phyloP scores from a whole-genome alignment of 2,888 invertebrate species.

The Bhutanitis thaidina region DNA sequence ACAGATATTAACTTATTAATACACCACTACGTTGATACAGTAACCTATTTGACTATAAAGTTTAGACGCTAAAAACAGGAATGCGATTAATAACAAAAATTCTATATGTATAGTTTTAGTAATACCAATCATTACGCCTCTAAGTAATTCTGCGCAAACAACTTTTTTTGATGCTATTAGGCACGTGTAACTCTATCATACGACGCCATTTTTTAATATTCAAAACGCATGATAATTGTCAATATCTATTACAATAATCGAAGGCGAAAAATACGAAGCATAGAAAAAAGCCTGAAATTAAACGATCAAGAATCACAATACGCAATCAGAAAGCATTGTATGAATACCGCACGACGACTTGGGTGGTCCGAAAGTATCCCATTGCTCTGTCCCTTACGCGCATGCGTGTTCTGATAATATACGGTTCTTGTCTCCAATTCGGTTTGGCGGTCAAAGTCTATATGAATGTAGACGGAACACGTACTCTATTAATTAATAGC shows the following conservation, averaged over 20 bases:
- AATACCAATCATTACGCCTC: too few relatives aligned
- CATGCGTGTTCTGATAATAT: slow-evolving; percentile 15
- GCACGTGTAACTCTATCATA: too few relatives aligned
- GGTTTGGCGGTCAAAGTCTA: slow-evolving; percentile 28
- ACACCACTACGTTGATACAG: too few relatives aligned
- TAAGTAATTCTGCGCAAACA: too few relatives aligned
- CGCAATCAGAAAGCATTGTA: slow-evolving; percentile 48
- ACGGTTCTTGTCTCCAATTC: slow-evolving; percentile 23
- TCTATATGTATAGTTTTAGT: too few relatives aligned
- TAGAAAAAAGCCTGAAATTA: slow-evolving; percentile 32
- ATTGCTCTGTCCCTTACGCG: slow-evolving; percentile 33
- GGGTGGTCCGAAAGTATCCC: slow-evolving; percentile 61
- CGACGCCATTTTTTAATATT: slow-evolving; percentile 10
- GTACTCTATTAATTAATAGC: slow-evolving; percentile 13
- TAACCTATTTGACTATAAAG: too few relatives aligned
- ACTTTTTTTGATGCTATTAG: too few relatives aligned
- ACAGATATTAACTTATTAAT: too few relatives aligned
- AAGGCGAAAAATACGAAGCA: slow-evolving; percentile 22
- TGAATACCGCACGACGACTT: slow-evolving; percentile 57
- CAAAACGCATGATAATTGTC: slow-evolving; percentile 18
- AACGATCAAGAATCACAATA: slow-evolving; percentile 58
- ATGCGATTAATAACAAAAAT: too few relatives aligned
- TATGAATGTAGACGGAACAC: slow-evolving; percentile 15
- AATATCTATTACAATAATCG: slow-evolving; percentile 21
- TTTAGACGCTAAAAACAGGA: too few relatives aligned